Evolutionary conservation across 2,888 invertebrate genomes (phyloP), one percentile per base, ranked within the genome.

Genomic region (Dryocosmus kuriphilus): DNA sequence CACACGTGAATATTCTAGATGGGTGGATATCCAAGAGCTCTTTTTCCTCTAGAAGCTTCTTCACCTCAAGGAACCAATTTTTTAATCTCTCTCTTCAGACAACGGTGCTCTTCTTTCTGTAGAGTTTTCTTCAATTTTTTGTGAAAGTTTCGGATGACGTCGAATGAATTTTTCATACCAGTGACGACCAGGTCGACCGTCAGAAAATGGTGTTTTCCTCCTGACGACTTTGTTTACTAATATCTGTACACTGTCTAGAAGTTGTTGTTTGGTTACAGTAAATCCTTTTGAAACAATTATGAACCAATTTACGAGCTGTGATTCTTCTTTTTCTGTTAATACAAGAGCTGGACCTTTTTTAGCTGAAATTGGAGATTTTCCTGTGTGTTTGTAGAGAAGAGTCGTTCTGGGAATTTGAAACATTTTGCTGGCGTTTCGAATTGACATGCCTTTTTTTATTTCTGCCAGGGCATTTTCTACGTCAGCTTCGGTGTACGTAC

Each of bases 1-100:
- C 86, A 24, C 78, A 78, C 77, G 85, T 85, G 38, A 84, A 87
- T 30, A 86, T 71, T 41, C 85, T 62, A 5, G 67, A 62, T 24
- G 82, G 80, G 63, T 85, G 74, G 16, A 83, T 77, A 32, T 80
- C 76, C 22, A 75, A 55, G n/a, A 81, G 61, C 27, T 81, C 35
- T 30, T 80, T 77, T 75, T 80, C 78, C 16, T 60, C 24, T 38
- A 85, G 73, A 76, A 82, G 80, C 14, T 65, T 77, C 35, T 79
- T 46, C 14, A 83, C 76, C 71, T 80, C 79, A 38, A 63, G 51
- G 63, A 83, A 84, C 84, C 85, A 86, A 55, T 55, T 76, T 41
- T 41, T 30, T 27, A 86, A 65, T 11, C 62, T 74, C 62, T 74
- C 60, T 79, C 80, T 61, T 81, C 74, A 14, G 80, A 80, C 14